These are phyloP conservation scores for Chrysina gloriosa DNA, from an alignment of 2,888 invertebrate species.

Conservation along the genomic window DNA sequence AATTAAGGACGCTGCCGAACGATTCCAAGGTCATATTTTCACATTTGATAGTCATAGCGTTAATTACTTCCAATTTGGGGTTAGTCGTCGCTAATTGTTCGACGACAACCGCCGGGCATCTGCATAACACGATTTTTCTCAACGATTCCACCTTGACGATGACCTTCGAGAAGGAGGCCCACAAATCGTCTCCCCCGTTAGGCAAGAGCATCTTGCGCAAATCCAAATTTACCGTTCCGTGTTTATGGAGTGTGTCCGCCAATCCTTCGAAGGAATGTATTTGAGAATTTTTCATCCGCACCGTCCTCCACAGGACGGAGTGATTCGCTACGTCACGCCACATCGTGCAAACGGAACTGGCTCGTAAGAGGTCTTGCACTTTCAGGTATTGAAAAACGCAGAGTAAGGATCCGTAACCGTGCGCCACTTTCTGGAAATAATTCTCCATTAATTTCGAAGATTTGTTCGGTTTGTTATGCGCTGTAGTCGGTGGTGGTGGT, in stretches of 20 bases:
- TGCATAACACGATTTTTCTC: slow-evolving; percentile 70
- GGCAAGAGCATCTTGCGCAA: slow-evolving; percentile 84
- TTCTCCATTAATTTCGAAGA: slow-evolving; percentile 59
- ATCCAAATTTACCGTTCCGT: slow-evolving; percentile 82
- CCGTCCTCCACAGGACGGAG: slow-evolving; percentile 81
- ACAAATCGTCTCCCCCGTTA: slow-evolving; percentile 72
- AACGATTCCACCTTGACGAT: slow-evolving; percentile 72
- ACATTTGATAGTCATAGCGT: slow-evolving; percentile 80
- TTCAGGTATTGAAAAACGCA: slow-evolving; percentile 82
- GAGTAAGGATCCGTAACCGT: slow-evolving; percentile 67
- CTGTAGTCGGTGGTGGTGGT: slow-evolving; percentile 9
- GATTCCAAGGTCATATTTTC: slow-evolving; percentile 73
- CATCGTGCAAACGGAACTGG: slow-evolving; percentile 80
- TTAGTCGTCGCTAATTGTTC: slow-evolving; percentile 75
- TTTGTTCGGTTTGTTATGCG: slow-evolving; percentile 12
- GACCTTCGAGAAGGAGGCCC: slow-evolving; percentile 77
- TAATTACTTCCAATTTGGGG: slow-evolving; percentile 74
- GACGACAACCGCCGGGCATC: slow-evolving; percentile 79
- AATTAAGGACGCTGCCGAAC: slow-evolving; percentile 70
- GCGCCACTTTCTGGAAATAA: slow-evolving; percentile 66
- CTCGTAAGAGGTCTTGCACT: slow-evolving; percentile 80
- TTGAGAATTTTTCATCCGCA: slow-evolving; percentile 86
- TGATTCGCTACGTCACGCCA: slow-evolving; percentile 81
- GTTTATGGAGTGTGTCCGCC: slow-evolving; percentile 75
- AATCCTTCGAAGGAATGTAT: slow-evolving; percentile 84